phyloP scores from a whole-genome alignment of 2,888 invertebrate genomes.

The Peribatodes rhomboidaria region DNA sequence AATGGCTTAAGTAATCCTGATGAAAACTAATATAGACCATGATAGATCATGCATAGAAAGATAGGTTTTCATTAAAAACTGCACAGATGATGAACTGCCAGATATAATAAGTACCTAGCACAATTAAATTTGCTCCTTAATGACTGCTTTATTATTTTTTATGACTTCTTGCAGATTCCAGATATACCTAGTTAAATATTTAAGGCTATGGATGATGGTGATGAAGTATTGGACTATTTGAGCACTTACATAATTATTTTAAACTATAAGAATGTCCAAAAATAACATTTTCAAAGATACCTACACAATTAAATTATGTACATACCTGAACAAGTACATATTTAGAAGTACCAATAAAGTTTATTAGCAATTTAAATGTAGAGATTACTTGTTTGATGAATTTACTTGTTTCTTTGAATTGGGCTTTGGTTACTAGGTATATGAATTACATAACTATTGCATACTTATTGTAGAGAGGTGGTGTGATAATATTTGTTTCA shows the following conservation, averaged over 20 bases:
- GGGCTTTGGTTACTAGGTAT: conserved; percentile 2
- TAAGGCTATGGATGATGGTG: neutral
- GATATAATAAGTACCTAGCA: too few species aligned
- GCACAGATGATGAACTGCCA: too few species aligned
- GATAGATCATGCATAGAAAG: too few species aligned
- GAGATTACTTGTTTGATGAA: conserved; percentile 3
- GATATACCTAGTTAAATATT: neutral
- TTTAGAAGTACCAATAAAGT: neutral
- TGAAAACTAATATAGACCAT: too few species aligned
- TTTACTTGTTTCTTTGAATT: neutral
- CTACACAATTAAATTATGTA: neutral
- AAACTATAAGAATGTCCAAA: neutral
- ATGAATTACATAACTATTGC: conserved; percentile 20
- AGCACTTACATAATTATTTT: neutral
- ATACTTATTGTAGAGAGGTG: conserved; percentile 17
- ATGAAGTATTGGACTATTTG: neutral
- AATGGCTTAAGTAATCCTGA: too few species aligned
- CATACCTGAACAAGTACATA: neutral
- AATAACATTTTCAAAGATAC: neutral
- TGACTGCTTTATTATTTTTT: too few species aligned
- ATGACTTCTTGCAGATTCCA: too few species aligned
- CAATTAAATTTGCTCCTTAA: too few species aligned
- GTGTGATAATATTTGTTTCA: conserved; percentile 16
- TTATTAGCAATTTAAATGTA: conserved; percentile 12
- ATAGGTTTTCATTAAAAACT: too few species aligned